Evolutionary conservation across 1,140 invertebrate species (phyloP).

Genomic region (Wiebesia pumilae): DNA sequence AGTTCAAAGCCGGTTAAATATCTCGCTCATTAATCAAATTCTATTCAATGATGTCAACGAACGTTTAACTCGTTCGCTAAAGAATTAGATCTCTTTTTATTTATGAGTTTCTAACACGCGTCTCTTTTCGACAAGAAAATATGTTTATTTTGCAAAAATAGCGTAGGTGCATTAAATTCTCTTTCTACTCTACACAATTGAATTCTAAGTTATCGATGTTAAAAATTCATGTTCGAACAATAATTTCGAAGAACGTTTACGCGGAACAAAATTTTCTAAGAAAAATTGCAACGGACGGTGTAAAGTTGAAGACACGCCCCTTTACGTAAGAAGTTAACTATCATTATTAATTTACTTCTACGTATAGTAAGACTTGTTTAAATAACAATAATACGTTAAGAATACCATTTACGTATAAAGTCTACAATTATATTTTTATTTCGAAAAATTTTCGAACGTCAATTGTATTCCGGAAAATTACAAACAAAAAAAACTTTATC

Average conservation of each 20-base stretch:
- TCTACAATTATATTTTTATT: no score
- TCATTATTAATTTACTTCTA: no score
- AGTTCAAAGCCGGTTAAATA: slow-evolving; percentile 59
- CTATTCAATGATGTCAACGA: slow-evolving; percentile 54
- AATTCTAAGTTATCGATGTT: no score
- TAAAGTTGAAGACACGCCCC: no score
- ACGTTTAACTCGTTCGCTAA: slow-evolving; percentile 41
- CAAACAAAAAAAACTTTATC: background rate
- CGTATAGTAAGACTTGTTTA: no score
- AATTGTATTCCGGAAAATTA: background rate
- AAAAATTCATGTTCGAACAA: no score
- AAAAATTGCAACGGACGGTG: no score
- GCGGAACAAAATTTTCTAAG: no score
- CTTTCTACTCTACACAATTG: background rate
- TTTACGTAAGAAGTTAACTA: no score
- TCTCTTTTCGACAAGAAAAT: background rate
- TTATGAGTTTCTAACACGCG: background rate
- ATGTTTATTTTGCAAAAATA: background rate
- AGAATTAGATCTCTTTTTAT: slow-evolving; percentile 17
- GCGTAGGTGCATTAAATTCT: background rate
- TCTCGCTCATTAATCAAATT: slow-evolving; percentile 59
- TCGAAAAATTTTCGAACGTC: background rate
- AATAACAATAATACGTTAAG: no score
- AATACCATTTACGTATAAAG: no score
- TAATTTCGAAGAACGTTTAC: no score